phyloP scores from a whole-genome alignment of 2,888 invertebrate genomes.

The Rhagium mordax region DNA sequence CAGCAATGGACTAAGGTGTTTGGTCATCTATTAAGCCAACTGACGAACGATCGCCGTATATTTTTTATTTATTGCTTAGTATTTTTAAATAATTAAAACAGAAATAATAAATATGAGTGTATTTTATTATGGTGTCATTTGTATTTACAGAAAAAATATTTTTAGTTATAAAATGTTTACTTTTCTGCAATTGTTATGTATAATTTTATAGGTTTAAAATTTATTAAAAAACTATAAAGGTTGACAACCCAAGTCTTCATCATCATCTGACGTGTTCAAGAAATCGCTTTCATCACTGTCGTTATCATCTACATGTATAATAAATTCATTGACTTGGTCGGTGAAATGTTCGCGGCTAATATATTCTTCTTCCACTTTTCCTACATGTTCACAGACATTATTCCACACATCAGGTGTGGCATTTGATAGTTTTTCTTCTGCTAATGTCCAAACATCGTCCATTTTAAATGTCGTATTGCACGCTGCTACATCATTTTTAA shows the following conservation, averaged over 20 bases:
- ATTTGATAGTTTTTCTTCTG: background rate
- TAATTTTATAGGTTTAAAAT: no score
- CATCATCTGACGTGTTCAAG: background rate
- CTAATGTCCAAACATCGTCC: background rate
- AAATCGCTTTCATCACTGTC: background rate
- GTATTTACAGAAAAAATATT: no score
- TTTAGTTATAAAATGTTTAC: no score
- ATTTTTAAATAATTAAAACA: no score
- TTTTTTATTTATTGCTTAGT: no score
- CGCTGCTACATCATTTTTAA: background rate
- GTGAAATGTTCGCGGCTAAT: background rate
- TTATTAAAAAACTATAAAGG: background rate
- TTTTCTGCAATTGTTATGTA: no score
- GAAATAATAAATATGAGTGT: no score
- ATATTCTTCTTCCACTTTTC: background rate
- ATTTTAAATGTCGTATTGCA: conserved; percentile 5
- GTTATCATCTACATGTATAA: background rate
- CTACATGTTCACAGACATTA: background rate
- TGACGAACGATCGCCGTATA: no score
- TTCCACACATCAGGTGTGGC: background rate
- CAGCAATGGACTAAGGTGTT: no score
- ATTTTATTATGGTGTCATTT: no score
- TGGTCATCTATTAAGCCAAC: no score
- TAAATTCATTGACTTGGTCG: background rate
- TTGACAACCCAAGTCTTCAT: background rate